These are phyloP conservation scores for Nymphicus hollandicus DNA, from an alignment of 2,113 vertebrate species.

Conservation along the genomic window DNA sequence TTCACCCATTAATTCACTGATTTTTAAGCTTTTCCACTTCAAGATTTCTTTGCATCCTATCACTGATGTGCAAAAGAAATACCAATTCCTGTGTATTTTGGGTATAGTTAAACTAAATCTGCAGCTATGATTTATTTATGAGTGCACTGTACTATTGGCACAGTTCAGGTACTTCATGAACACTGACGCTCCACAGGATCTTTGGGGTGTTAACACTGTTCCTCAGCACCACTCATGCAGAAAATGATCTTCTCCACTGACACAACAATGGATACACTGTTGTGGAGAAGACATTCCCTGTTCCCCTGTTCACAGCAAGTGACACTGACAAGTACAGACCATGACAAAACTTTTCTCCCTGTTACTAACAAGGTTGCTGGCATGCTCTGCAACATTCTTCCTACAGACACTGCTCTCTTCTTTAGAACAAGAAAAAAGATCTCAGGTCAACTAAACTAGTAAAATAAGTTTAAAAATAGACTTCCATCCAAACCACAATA, in stretches of 20 bases:
- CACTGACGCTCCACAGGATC: rapidly evolving
- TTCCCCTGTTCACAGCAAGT: neutral
- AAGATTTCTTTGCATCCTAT: neutral
- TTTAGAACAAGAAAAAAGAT: neutral
- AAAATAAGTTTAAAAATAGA: neutral
- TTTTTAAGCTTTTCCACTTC: neutral
- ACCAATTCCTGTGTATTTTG: neutral
- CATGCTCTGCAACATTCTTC: neutral
- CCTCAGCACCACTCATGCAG: rapidly evolving
- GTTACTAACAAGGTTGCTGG: neutral
- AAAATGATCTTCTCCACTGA: neutral
- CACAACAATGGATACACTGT: neutral
- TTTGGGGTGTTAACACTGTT: neutral
- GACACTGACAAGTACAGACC: neutral
- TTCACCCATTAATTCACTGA: neutral
- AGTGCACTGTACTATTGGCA: neutral
- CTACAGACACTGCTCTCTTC: neutral
- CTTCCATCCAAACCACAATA: neutral
- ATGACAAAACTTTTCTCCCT: neutral
- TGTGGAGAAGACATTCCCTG: neutral
- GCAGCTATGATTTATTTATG: neutral
- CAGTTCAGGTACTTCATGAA: neutral
- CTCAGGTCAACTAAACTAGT: neutral
- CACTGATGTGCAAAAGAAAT: neutral
- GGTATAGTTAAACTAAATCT: neutral